Evolutionary conservation across 1,140 invertebrate genomes (phyloP), one percentile per base, ranked within the genome.

Genomic region (Drosophila ohnishii): DNA sequence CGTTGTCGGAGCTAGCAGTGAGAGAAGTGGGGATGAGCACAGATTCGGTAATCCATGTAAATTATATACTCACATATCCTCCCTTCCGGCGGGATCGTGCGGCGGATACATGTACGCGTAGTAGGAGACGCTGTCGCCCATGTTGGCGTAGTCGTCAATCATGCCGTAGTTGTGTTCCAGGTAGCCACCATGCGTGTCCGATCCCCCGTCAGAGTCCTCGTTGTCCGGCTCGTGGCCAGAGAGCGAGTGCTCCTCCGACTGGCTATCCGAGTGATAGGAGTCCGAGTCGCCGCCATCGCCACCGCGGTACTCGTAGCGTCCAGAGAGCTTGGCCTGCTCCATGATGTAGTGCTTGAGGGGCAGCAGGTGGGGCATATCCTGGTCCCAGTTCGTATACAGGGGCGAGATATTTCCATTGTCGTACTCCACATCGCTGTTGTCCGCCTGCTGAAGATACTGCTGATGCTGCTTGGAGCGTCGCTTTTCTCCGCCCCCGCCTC

Each of bases 271-370:
- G 40, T 93, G 93, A 66, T 94, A 91, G 7, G 94, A 95, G 91
- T 96, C 96, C 2, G 94, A 95, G 88, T 95, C 95, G 8, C 95
- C 90, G 22, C 94, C 93, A 88, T 85, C 82, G 22, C 77, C 83
- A 1, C 60, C 73, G 13, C 86, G 80, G 69, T 95, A 94, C 71
- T 94, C 93, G 78, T 95, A 95, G 90, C 94, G 90, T 93, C 95
- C 95, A 72, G 95, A 95, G 7, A 95, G 92, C 91, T 96, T 95
- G 0, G 95, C 95, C 92, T 97, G 96, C 90, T 97, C 96, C 73
- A 97, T 93, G 55, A 98, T 96, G 86, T 97, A 97, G 91, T 97
- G 95, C 88, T 97, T 96, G 57, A 98, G 92, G 5, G 96, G 96
- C 79, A 97, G 90, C 50, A 97, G 92, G 91, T 97, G 96, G 50